Evolutionary conservation across 2,113 vertebrate species (phyloP), one percentile per base, ranked within the genome.

Genomic region (Leuciscus idus): DNA sequence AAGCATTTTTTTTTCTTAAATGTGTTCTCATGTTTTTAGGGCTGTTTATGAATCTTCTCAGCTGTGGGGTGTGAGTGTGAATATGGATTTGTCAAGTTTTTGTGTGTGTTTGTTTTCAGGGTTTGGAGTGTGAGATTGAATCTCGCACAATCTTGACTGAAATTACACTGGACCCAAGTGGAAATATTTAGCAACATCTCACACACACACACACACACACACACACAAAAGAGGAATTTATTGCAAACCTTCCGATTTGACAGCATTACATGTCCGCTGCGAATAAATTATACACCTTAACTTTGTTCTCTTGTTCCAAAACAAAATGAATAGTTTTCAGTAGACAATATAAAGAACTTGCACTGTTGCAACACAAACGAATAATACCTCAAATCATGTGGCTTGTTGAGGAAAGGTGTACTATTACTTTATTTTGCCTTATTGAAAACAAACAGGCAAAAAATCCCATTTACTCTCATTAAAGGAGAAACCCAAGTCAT

Each of bases 131-230:
- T 43, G 28, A 81, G 17, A 46, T 39, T 11, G 11, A 70, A 83
- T 89, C 88, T 89, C 48, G 4, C 70, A 75, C 85, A 79, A 89
- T 81, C 81, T 74, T 70, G 73, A 75, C 81, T 80, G 76, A 84
- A 59, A 68, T 86, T 64, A 79, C 74, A 84, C 28, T 73, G 50
- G 48, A 81, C 62, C 12, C 21, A 64, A 78, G 13, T 52, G 43
- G 72, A 61, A 83, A 83, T 55, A 17, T 86, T 86, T 79, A 46
- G 87, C 52, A 83, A 83, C 55, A 3, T 62, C 23, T 28, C 7
- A 81, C 55, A 81, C 33, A 64, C 10, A 76, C 57, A 55, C 19
- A 33, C 33, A 59, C 62, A 64, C 12, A 1, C 0, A 62, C 12
- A 64, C 36, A 39, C 39, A 39, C 6, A 1, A 39, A 39, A 39